Evolutionary conservation across 2,113 vertebrate genomes (phyloP), one percentile per base, ranked within the genome.

Genomic region (Notothenia coriiceps): DNA sequence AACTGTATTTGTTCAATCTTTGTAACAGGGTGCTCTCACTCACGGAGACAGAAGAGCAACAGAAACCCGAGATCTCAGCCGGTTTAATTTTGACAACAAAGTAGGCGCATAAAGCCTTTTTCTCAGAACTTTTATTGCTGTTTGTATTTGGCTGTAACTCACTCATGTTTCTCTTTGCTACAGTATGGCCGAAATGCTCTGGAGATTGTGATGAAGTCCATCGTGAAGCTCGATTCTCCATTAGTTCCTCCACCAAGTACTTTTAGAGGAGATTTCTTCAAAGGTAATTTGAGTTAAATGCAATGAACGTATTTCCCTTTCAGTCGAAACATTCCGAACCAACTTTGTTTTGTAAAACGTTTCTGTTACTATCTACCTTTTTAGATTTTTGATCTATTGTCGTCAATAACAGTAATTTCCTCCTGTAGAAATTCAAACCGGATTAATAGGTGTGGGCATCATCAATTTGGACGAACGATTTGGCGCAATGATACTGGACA

Each of bases 81-180:
- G 98, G 74, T 99, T 99, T 92, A 99, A 99, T 82, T 99, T 99
- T 88, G 98, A 99, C 90, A 99, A 99, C 90, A 99, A 99, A 95
- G 98, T 99, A 92, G 75, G 73, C 2, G 18, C n/a, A 14, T 10
- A 0, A 12, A 57, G 17, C 5, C 2, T 56, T 40, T 56, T 4
- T 65, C 11, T 47, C 35, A 55, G 13, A 50, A 2, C 6, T 13
- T 17, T 7, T 33, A 17, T 1, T 0, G 1, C 35, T 4, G 11
- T 61, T 0, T 29, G 25, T 10, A 3, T 63, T 20, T n/a, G 8
- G 1, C 71, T 8, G 25, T 9, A 10, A 22, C 49, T 76, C 8
- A 86, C 57, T 59, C n/a, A 0, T 13, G 3, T 65, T 40, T 20
- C 7, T 84, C 56, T 86, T 51, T 46, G 66, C 78, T 71, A 3